Evolutionary conservation across 2,888 invertebrate species (phyloP).

Genomic region (Orchesellides sinensis): DNA sequence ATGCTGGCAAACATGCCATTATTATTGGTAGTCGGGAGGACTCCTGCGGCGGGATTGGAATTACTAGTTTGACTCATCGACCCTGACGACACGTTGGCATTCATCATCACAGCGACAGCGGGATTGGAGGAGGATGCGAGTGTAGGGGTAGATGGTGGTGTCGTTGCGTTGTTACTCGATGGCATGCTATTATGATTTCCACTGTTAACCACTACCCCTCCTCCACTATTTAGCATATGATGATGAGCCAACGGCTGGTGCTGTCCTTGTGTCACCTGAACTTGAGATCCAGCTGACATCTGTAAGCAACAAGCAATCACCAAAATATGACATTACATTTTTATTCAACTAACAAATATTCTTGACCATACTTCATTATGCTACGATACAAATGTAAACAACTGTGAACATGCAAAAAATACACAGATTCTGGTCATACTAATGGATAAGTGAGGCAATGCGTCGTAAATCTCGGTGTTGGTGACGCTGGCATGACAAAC

Average conservation of each 20-base stretch:
- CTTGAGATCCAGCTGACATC: constrained; percentile 98
- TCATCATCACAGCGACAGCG: constrained; percentile 42
- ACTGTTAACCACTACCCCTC: constrained; percentile 10
- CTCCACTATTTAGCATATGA: constrained; percentile 11
- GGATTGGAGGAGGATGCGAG: constrained; percentile 28
- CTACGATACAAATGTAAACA: neutral
- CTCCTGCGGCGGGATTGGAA: constrained; percentile 40
- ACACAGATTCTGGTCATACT: constrained; percentile 8
- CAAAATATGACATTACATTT: neutral
- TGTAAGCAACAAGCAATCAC: constrained; percentile 77
- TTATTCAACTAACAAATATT: neutral
- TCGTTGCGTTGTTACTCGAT: constrained; percentile 55
- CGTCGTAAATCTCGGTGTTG: constrained; percentile 14
- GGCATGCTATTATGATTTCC: constrained; percentile 65
- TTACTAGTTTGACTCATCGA: constrained; percentile 63
- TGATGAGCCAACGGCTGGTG: constrained; percentile 68
- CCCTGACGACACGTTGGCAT: constrained; percentile 51
- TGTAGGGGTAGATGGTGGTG: constrained; percentile 60
- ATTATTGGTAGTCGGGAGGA: constrained; percentile 47
- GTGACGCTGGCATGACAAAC: constrained; percentile 46
- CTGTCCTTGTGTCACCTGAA: constrained; percentile 93
- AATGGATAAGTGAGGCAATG: constrained; percentile 23
- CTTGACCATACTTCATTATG: neutral
- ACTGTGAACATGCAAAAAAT: neutral
- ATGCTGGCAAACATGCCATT: constrained; percentile 70